phyloP scores from a whole-genome alignment of 2,797 vertebrate species.

The Xiphophorus birchmanni region DNA sequence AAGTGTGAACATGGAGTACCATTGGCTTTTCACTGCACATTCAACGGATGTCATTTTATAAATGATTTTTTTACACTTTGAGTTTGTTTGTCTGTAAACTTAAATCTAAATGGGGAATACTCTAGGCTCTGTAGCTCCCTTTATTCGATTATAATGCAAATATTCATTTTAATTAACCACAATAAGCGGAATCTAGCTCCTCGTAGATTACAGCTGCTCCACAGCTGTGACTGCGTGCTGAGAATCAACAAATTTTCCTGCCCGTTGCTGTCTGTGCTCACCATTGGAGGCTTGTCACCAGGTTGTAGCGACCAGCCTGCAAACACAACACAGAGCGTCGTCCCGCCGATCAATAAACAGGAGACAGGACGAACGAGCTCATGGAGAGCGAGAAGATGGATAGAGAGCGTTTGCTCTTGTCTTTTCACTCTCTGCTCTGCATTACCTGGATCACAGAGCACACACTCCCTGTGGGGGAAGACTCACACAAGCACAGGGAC shows the following conservation, averaged over 20 bases:
- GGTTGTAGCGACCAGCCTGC: slow-evolving; percentile 49
- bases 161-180: no score
- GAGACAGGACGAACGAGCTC: slow-evolving; percentile 47
- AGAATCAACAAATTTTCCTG: not conserved
- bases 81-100: no score
- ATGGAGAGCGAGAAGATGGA: slow-evolving; percentile 65
- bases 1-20: no score
- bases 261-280: not conserved
- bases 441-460: slow-evolving; percentile 84
- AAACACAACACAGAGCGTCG: slow-evolving; percentile 59
- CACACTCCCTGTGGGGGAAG: slow-evolving; percentile 60
- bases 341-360: slow-evolving; percentile 73
- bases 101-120: no score
- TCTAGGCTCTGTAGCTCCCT: no score
- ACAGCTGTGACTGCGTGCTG: not conserved
- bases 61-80: no score
- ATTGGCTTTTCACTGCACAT: no score
- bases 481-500: slow-evolving; percentile 32
- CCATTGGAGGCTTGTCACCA: slow-evolving; percentile 60
- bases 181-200: not conserved
- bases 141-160: no score
- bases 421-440: slow-evolving; percentile 63
- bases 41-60: no score
- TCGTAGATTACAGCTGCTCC: not conserved
- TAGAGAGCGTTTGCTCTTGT: slow-evolving; percentile 61